Conservation (phyloP, 2,888 invertebrate genomes). For the Cephus pulcher region DNA sequence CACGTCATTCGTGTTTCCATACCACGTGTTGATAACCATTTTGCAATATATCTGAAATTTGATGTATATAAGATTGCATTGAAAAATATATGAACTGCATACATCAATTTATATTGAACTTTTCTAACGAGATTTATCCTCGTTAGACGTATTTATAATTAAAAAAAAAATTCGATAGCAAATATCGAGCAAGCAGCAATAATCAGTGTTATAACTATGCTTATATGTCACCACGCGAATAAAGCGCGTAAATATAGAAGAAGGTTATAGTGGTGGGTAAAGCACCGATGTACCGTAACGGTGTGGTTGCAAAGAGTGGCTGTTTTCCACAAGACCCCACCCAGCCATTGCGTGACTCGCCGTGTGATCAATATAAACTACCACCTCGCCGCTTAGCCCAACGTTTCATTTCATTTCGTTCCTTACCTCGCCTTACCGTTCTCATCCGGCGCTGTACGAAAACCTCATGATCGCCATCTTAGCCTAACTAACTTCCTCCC, state of each 20-base stretch:
- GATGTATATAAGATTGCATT: neutral
- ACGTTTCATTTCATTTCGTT: constrained; percentile 11
- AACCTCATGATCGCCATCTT: constrained; percentile 22
- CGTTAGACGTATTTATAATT: neutral
- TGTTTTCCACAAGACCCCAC: constrained; percentile 42
- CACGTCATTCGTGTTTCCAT: neutral
- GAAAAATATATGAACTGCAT: neutral
- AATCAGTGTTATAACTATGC: neutral
- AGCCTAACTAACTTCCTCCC: constrained; percentile 16
- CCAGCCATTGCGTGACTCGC: constrained; percentile 52
- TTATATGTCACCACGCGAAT: neutral
- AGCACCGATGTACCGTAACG: neutral
- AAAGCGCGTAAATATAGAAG: neutral
- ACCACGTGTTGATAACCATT: neutral
- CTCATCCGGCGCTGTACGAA: constrained; percentile 1
- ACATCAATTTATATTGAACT: neutral
- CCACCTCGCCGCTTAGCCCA: constrained; percentile 16
- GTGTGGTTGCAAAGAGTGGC: constrained; percentile 25
- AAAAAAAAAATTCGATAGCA: neutral
- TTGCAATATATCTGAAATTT: neutral
- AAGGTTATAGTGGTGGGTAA: neutral
- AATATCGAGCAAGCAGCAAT: neutral
- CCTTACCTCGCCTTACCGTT: constrained; percentile 13
- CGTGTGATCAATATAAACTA: constrained; percentile 48
- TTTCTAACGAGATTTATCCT: neutral